Conservation (phyloP, 2,797 vertebrate species). For the Spea hammondii region DNA sequence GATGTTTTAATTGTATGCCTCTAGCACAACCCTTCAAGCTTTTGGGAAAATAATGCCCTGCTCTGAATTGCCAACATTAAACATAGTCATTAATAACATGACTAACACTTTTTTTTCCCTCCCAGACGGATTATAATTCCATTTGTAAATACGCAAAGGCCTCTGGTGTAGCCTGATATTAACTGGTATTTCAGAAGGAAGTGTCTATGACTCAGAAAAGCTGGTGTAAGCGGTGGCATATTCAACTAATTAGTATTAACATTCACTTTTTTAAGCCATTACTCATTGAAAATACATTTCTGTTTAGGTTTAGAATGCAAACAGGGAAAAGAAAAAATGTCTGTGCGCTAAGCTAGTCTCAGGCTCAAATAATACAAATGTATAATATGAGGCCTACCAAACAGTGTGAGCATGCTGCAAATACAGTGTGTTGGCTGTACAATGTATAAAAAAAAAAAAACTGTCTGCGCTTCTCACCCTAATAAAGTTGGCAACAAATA, state of each 20-base stretch:
- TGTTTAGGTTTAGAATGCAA: no score
- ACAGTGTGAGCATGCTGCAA: no score
- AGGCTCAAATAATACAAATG: no score
- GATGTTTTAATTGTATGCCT: constrained; percentile 22
- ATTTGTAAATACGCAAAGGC: background rate
- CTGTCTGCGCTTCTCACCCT: no score
- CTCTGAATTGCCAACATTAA: background rate
- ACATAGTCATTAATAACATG: background rate
- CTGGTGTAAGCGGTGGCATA: background rate
- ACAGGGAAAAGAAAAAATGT: no score
- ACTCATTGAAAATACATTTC: background rate
- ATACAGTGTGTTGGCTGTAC: no score
- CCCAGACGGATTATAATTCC: background rate
- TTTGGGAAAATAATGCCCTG: background rate
- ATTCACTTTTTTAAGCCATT: background rate
- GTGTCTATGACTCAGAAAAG: background rate
- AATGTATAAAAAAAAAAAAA: no score
- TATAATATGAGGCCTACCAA: no score
- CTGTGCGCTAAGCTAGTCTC: no score
- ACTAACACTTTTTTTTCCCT: background rate
- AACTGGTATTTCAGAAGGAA: background rate
- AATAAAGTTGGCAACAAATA: no score
- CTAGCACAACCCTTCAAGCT: background rate
- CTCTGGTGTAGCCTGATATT: background rate
- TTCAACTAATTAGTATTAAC: background rate